Percentiles rank a stretch among this genome's conserved stretches.
phyloP scores from a whole-genome alignment of 2,888 invertebrate genomes.

The Papilio gigon region DNA sequence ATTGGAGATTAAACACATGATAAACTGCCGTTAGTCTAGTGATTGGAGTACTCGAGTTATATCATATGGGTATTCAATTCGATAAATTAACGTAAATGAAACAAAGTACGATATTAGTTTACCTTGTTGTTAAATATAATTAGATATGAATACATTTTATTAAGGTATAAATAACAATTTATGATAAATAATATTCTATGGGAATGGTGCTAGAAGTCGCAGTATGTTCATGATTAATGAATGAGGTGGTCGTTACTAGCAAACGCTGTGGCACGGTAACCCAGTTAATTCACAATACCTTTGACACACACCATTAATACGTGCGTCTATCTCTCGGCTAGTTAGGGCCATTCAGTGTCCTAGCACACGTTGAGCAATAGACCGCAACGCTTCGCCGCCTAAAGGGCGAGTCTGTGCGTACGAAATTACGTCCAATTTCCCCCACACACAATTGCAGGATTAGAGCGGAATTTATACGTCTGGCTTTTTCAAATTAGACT shows the following conservation, averaged over 20 bases:
- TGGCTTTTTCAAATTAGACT: constrained; percentile 79
- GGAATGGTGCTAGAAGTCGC: constrained; percentile 7
- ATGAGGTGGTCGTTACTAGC: not conserved
- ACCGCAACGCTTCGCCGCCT: constrained; percentile 69
- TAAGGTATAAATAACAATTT: not conserved
- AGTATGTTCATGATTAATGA: constrained; percentile 16
- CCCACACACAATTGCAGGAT: constrained; percentile 77
- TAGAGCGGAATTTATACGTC: constrained; percentile 78
- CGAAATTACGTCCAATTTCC: constrained; percentile 75
- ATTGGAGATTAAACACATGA: not conserved
- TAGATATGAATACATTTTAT: not conserved
- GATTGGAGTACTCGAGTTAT: not conserved
- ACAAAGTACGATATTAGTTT: not conserved
- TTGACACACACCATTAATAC: constrained; percentile 26
- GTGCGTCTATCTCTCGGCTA: constrained; percentile 30
- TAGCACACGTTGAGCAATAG: constrained; percentile 67
- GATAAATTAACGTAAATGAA: not conserved
- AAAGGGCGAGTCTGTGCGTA: constrained; percentile 59
- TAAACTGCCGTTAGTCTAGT: not conserved
- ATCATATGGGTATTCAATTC: not conserved
- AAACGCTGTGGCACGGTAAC: constrained; percentile 1
- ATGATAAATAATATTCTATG: not conserved
- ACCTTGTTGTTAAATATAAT: not conserved
- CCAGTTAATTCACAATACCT: constrained; percentile 24
- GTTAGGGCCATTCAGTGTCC: constrained; percentile 52